Base-by-base conservation (phyloP, 2,888 invertebrate genomes). In the Plemyria rubiginata region DNA sequence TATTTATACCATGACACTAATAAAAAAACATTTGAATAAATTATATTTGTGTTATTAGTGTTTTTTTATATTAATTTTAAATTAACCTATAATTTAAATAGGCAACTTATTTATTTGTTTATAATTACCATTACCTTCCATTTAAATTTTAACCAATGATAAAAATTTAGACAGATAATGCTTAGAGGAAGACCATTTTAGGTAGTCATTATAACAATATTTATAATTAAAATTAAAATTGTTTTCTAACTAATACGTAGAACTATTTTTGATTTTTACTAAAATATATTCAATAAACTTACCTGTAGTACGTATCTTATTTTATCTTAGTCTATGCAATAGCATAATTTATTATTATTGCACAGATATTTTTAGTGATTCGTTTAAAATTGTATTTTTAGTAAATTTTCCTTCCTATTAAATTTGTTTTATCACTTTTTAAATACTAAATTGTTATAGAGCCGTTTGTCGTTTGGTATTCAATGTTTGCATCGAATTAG, bases 171-270 rank as follows among this genome's bases (percentile, higher is more conserved):
- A 73, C 11, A 36, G 67, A 67, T 71, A 70, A 70, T 70, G 72
- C 62, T 75, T 77, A 79, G 78, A 79, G 80, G 84, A 84, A 85
- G 83, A 83, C 81, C 79, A 73, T 16, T 76, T 77, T 32, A 32
- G 6, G 32, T 32, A 70, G 50, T 71, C 70, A 32, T 36, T 51
- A 78, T 76, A 80, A 81, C 76, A 80, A 78, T 78, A 78, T 78
- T 70, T 65, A 73, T 80, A 77, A 77, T 76, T 66, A 86, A n/a
- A 87, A 85, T 80, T 74, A 85, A 78, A 84, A 79, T 84, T 86
- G 76, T 79, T 81, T 82, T 84, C 86, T 88, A 88, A 84, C 86
- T 89, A 85, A 78, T 75, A 38, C 78, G 82, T 81, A 85, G 86
- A 86, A 88, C 82, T 84, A 82, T 83, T 79, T 82, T 79, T 74